A percentile compares a stretch with the other conserved stretches of the same genome.
These are phyloP conservation scores for Thecocarcelia acutangulata DNA, from an alignment of 2,888 invertebrate genomes.

Conservation along the genomic window DNA sequence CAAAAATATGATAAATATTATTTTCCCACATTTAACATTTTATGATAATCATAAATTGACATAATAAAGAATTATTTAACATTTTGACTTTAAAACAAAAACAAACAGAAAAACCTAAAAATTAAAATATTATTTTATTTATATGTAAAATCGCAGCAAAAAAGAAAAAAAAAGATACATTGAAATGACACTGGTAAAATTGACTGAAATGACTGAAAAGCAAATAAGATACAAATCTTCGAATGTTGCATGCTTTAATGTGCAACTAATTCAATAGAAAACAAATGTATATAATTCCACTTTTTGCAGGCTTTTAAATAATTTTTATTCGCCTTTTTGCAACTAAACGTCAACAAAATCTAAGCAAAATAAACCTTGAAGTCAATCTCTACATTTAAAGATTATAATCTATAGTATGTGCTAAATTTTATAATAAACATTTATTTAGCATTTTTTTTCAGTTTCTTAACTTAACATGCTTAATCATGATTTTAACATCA, in stretches of 20 bases:
- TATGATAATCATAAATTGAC: conserved; percentile 64
- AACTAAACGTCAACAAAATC: conserved; percentile 60
- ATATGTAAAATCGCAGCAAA: conserved; percentile 4
- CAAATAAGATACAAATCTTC: conserved; percentile 69
- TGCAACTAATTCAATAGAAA: conserved; percentile 64
- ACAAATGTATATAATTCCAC: conserved; percentile 52
- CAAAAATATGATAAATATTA: conserved; percentile 39
- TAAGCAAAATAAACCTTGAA: conserved; percentile 66
- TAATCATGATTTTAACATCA: conserved; percentile 61
- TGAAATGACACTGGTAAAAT: conserved; percentile 63
- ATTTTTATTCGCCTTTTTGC: conserved; percentile 46
- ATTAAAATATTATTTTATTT: conserved; percentile 5
- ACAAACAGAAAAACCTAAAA: not conserved
- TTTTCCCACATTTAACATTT: conserved; percentile 67
- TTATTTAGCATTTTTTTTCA: conserved; percentile 16
- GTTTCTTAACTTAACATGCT: conserved; percentile 50
- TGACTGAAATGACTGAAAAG: conserved; percentile 62
- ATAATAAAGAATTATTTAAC: conserved; percentile 66
- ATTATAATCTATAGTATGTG: conserved; percentile 61
- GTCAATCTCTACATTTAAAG: conserved; percentile 65
- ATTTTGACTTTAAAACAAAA: conserved; percentile 53
- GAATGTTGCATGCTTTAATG: conserved; percentile 66
- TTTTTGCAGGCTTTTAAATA: conserved; percentile 18
- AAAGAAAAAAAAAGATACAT: conserved; percentile 52
- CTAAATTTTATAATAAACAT: conserved; percentile 64